Base-by-base conservation (phyloP, 2,888 invertebrate genomes). In the Beris chalybata region DNA sequence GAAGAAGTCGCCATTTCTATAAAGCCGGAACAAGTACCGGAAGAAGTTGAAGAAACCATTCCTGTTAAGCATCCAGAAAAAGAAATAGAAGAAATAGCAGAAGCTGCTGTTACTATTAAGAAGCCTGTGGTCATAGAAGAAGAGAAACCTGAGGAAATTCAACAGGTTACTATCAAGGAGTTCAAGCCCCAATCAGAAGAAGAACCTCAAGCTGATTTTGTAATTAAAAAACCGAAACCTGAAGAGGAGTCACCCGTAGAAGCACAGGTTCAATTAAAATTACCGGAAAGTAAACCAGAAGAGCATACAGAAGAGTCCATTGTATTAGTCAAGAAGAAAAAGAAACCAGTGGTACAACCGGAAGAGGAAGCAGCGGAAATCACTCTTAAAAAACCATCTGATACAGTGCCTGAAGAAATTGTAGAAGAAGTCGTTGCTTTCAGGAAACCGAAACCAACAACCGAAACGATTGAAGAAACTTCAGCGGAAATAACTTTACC, bases 331-430 rank as follows among this genome's bases (percentile, higher is more conserved):
- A 68, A 67, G 15, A 67, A 69, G 29, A 30, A 50, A 4, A 58
- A 12, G 38, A 22, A 45, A 13, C 4, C 12, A n/a, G 48, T 52
- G 30, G 30, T 48, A n/a, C 74, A 77, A 55, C 75, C 78, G 44
- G 72, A 77, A 0, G 72, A 75, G 47, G 72, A 74, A 70, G 71
- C 73, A 48, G 75, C 32, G n/a, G 6, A 77, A 43, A 75, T 77
- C 4, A 77, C 79, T 71, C 79, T 81, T 54, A 30, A 45, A 30
- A 55, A 64, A 6, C 56, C 59, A 15, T 48, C 54, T 68, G 11
- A 31, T 7, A 22, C 29, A 12, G 38, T 4, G n/a, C 71, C 70
- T 64, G 71, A 72, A 48, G 68, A 70, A 64, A 65, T 67, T 54
- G 69, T 48, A 9, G 43, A 56, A 56, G 65, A 56, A n/a, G 31